phyloP scores from a whole-genome alignment of 2,797 vertebrate genomes.

The Sebastes trivittatus region DNA sequence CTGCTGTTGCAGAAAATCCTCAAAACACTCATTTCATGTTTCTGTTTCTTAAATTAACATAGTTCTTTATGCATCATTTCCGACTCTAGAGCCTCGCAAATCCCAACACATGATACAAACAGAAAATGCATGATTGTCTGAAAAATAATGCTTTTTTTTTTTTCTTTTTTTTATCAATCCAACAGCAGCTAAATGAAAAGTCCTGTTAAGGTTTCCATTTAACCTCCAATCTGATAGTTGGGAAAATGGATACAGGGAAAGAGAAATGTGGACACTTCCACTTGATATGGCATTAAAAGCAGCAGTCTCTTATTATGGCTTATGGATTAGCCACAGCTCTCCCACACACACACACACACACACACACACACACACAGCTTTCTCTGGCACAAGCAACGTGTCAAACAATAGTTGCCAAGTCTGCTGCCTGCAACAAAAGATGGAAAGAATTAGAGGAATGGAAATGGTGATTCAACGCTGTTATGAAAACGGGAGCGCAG shows the following conservation, averaged over 20 bases:
- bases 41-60: conserved; percentile 31
- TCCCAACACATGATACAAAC: conserved; percentile 3
- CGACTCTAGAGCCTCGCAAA: conserved; percentile 7
- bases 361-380: conserved; percentile 21
- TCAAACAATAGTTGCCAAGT: conserved; percentile 67
- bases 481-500: conserved; percentile 56
- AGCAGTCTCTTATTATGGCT: conserved; percentile 42
- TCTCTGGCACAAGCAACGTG: conserved; percentile 46
- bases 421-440: conserved; percentile 63
- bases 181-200: conserved; percentile 6
- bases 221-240: conserved; percentile 16
- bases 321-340: conserved; percentile 55
- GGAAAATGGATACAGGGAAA: conserved; percentile 26
- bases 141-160: conserved; percentile 4
- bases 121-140: not conserved
- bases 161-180: not conserved
- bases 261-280: conserved; percentile 41
- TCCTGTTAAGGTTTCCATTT: not conserved
- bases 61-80: not conserved
- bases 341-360: conserved; percentile 11
- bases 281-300: conserved; percentile 50
- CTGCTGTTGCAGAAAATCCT: conserved; percentile 42
- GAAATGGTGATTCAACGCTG: conserved; percentile 66
- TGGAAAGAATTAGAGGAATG: conserved; percentile 64
- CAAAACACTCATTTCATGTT: conserved; percentile 35